A percentile compares a stretch with the other conserved stretches of the same genome.
Conservation (phyloP, 2,113 vertebrate genomes). For the Parotia lawesii region DNA sequence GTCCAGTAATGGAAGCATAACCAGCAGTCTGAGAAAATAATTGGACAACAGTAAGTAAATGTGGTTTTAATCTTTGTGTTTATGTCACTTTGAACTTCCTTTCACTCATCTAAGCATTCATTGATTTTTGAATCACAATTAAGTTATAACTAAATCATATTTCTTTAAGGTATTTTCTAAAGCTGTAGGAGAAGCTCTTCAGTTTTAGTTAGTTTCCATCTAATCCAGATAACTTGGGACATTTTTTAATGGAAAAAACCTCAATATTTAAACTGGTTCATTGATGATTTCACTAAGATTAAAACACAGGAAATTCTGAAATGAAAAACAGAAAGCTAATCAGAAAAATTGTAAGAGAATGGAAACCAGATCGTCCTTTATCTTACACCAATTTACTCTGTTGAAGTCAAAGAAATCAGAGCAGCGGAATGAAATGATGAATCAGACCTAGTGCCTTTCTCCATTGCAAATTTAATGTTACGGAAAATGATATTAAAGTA, state of each 20-base stretch:
- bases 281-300: not conserved
- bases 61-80: not conserved
- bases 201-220: not conserved
- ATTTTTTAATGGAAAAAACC: not conserved
- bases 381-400: not conserved
- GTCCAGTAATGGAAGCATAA: not conserved
- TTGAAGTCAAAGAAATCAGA: slow-evolving; percentile 5
- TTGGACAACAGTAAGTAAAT: not conserved
- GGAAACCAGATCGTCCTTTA: not conserved
- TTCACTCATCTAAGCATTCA: not conserved
- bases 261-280: not conserved
- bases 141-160: not conserved
- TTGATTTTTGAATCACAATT: not conserved
- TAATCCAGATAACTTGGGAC: not conserved
- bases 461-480: slow-evolving; percentile 63
- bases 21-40: not conserved
- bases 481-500: slow-evolving; percentile 57
- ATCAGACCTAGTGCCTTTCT: slow-evolving; percentile 34
- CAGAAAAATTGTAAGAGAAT: not conserved
- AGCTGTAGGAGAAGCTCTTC: not conserved
- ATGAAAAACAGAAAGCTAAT: not conserved
- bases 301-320: not conserved
- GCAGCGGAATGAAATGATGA: slow-evolving; percentile 36
- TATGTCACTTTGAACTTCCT: not conserved
- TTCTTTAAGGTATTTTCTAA: not conserved